Evolutionary conservation across 1,140 invertebrate species (phyloP).

Genomic region (Drosophila obscura): DNA sequence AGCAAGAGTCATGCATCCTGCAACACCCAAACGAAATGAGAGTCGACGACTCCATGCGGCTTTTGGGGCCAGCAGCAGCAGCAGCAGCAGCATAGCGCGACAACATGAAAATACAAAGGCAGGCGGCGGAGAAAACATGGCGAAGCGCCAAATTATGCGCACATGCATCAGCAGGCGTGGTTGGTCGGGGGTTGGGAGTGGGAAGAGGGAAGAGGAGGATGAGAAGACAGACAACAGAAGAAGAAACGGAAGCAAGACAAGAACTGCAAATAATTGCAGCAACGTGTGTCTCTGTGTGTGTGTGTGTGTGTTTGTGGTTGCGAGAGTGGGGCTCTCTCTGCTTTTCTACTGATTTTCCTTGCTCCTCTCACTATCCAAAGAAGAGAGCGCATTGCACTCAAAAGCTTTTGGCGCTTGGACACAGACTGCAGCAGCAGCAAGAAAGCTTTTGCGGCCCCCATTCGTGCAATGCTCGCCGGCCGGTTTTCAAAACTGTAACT

Average conservation of each 20-base stretch:
- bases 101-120: slow-evolving; percentile 23
- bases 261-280: slow-evolving; percentile 78
- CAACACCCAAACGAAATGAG: slow-evolving; percentile 61
- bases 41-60: slow-evolving; percentile 18
- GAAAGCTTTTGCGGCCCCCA: slow-evolving; percentile 46
- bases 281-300: slow-evolving; percentile 14
- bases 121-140: slow-evolving; percentile 67
- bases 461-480: slow-evolving; percentile 63
- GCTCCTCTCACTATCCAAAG: neutral
- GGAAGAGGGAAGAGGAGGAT: slow-evolving; percentile 15
- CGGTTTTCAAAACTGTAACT: slow-evolving; percentile 56
- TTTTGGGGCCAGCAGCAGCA: slow-evolving; percentile 24
- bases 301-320: neutral
- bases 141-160: slow-evolving; percentile 81
- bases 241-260: slow-evolving; percentile 71
- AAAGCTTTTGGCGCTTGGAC: slow-evolving; percentile 54
- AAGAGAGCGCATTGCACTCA: slow-evolving; percentile 61
- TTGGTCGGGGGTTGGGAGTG: slow-evolving; percentile 6
- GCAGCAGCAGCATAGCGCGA: slow-evolving; percentile 25
- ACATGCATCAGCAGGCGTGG: slow-evolving; percentile 49
- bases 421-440: slow-evolving; percentile 34
- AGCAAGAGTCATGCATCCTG: slow-evolving; percentile 64
- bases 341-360: neutral
- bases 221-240: slow-evolving; percentile 50
- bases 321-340: neutral